A percentile compares a stretch with the other conserved stretches of the same genome.
These are phyloP conservation scores for Steinernema hermaphroditum DNA, from an alignment of 2,888 invertebrate species.

Conservation along the genomic window DNA sequence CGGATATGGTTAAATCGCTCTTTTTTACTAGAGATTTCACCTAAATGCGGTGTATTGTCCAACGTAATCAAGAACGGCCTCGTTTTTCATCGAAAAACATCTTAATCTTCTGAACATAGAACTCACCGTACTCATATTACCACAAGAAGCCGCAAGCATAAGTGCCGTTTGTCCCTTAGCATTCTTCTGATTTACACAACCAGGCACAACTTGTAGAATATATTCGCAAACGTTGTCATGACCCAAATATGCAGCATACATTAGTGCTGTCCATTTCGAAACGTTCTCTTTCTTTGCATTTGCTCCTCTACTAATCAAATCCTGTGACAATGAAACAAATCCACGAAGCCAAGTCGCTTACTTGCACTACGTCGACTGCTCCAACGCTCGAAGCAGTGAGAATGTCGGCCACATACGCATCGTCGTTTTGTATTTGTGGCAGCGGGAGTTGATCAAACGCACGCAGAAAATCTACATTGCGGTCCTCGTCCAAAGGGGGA, in stretches of 20 bases:
- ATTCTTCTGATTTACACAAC: not conserved
- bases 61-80: too few relatives aligned
- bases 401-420: not conserved
- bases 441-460: not conserved
- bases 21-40: slow-evolving; percentile 54
- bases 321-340: not conserved
- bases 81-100: too few relatives aligned
- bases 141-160: slow-evolving; percentile 71
- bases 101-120: too few relatives aligned
- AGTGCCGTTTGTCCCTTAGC: slow-evolving; percentile 67
- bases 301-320: not conserved
- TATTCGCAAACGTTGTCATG: slow-evolving; percentile 80
- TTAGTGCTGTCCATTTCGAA: slow-evolving; percentile 83
- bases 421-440: not conserved
- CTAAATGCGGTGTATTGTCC: too few relatives aligned
- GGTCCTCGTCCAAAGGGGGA: not conserved
- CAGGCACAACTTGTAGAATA: not conserved
- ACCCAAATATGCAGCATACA: slow-evolving; percentile 92
- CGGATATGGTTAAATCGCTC: slow-evolving; percentile 67
- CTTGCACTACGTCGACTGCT: not conserved
- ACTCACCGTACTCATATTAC: slow-evolving; percentile 69
- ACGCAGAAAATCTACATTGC: not conserved
- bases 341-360: not conserved
- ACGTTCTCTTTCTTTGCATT: slow-evolving; percentile 5
- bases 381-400: slow-evolving; percentile 12